Conservation (phyloP, 2,113 vertebrate genomes). For the Pangasianodon hypophthalmus region DNA sequence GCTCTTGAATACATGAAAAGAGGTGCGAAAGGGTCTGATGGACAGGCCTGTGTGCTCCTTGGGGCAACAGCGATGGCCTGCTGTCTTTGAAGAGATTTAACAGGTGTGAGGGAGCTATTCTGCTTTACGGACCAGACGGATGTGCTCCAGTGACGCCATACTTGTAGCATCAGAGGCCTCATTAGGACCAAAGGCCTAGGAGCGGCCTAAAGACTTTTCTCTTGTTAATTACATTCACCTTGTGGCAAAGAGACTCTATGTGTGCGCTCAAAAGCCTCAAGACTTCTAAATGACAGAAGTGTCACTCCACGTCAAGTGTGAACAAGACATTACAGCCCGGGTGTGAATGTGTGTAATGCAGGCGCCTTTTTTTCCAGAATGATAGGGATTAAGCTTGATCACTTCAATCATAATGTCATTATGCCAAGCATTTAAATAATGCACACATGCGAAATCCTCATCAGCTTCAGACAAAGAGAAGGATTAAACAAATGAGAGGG, state of each 20-base stretch:
- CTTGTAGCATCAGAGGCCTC: conserved; percentile 30
- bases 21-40: conserved; percentile 42
- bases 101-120: conserved; percentile 42
- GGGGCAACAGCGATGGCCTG: conserved; percentile 7
- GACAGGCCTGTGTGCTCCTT: conserved; percentile 46
- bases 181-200: conserved; percentile 30
- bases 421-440: not conserved
- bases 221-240: conserved; percentile 44
- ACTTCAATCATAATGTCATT: conserved; percentile 5
- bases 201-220: conserved; percentile 30
- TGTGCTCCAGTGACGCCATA: conserved; percentile 14
- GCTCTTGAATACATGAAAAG: conserved; percentile 33
- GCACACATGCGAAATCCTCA: not conserved
- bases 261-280: conserved; percentile 9
- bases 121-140: conserved; percentile 20
- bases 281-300: conserved; percentile 29
- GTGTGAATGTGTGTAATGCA: conserved; percentile 10
- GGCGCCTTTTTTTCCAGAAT: not conserved
- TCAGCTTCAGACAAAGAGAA: conserved; percentile 15
- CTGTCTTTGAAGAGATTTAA: conserved; percentile 49
- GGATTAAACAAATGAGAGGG: conserved; percentile 39
- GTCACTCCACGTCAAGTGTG: conserved; percentile 36
- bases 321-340: conserved; percentile 22
- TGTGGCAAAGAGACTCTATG: conserved; percentile 8
- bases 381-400: not conserved